Percentiles rank a stretch among this genome's conserved stretches.
Evolutionary conservation across 2,797 vertebrate genomes (phyloP).

Genomic region (Potorous gilbertii): DNA sequence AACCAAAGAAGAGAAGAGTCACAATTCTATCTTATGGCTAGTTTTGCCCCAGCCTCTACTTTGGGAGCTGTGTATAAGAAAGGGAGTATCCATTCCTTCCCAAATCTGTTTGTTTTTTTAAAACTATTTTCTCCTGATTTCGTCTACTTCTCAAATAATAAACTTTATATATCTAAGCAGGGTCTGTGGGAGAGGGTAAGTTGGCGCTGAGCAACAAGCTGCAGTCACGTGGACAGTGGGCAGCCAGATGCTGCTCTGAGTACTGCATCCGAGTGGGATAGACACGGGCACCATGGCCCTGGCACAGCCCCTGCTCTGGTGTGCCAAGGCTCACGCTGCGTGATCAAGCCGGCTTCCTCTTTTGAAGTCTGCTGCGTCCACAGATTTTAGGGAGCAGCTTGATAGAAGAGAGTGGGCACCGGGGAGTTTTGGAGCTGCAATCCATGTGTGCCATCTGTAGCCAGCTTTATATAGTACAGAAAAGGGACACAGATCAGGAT

Average conservation of each 20-base stretch:
- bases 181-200: constrained; percentile 41
- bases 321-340: constrained; percentile 72
- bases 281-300: constrained; percentile 43
- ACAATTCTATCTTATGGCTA: background rate
- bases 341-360: constrained; percentile 65
- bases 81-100: background rate
- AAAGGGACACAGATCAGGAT: constrained; percentile 65
- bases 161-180: constrained; percentile 39
- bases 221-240: constrained; percentile 59
- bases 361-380: constrained; percentile 78
- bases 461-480: constrained; percentile 49
- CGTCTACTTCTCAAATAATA: background rate
- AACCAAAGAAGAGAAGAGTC: background rate
- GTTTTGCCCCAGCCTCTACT: background rate
- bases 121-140: background rate
- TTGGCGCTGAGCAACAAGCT: constrained; percentile 50
- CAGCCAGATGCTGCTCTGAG: constrained; percentile 70
- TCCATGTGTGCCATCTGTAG: constrained; percentile 66
- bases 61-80: background rate
- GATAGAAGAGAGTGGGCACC: constrained; percentile 58
- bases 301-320: constrained; percentile 56
- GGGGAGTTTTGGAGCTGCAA: constrained; percentile 66
- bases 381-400: constrained; percentile 68
- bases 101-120: background rate
- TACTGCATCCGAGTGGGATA: constrained; percentile 45